phyloP scores from a whole-genome alignment of 2,797 vertebrate genomes.

The Acanthurus leucopareius region DNA sequence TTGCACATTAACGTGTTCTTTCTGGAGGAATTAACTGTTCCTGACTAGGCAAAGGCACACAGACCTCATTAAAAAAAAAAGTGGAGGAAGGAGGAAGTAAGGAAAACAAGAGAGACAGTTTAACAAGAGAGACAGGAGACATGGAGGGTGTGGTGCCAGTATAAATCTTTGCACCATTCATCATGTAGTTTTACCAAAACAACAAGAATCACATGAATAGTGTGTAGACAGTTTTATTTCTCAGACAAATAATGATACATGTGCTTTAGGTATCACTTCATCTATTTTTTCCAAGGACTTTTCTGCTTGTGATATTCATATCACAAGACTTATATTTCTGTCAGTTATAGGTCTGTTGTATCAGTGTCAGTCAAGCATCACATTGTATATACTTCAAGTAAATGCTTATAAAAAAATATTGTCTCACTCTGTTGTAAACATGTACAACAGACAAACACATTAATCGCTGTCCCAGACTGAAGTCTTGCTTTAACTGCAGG shows the following conservation, averaged over 20 bases:
- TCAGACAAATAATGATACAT: constrained; percentile 31
- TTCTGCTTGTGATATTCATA: constrained; percentile 3
- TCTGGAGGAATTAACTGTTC: constrained; percentile 71
- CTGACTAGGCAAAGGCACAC: constrained; percentile 64
- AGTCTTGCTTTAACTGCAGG: constrained; percentile 4
- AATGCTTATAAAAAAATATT: constrained; percentile 18
- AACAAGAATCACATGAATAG: constrained; percentile 40
- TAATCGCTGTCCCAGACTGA: background rate
- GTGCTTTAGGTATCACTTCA: constrained; percentile 15
- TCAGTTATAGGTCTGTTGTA: background rate
- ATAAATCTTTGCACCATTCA: constrained; percentile 48
- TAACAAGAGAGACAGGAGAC: constrained; percentile 74
- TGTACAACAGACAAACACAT: constrained; percentile 15
- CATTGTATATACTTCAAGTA: constrained; percentile 40
- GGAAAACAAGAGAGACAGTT: constrained; percentile 64
- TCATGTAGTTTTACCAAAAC: constrained; percentile 42
- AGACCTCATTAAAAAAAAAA: constrained; percentile 71
- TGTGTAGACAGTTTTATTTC: constrained; percentile 59
- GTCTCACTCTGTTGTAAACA: background rate
- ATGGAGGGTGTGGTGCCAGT: constrained; percentile 59
- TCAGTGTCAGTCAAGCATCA: constrained; percentile 22
- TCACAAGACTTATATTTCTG: background rate
- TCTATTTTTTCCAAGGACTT: background rate
- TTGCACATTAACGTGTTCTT: constrained; percentile 72
- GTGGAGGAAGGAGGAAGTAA: constrained; percentile 34